A percentile compares a stretch with the other conserved stretches of the same genome.
phyloP scores from a whole-genome alignment of 2,797 vertebrate species.

The Delichon dasypus region DNA sequence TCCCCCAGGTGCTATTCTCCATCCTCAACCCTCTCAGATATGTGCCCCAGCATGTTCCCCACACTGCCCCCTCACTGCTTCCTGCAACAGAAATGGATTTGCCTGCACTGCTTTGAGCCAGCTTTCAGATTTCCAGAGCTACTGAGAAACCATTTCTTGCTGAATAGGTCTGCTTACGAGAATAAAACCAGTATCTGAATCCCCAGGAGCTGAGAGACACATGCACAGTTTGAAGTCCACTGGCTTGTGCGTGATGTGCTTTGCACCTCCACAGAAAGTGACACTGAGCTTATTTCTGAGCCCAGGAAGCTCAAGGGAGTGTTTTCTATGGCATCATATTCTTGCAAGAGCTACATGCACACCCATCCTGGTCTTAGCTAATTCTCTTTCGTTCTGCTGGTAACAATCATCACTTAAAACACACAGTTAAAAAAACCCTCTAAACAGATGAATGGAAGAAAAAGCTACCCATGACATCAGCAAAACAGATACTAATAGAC shows the following conservation, averaged over 20 bases:
- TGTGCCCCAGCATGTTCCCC: background rate
- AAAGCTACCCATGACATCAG: background rate
- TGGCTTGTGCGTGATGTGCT: background rate
- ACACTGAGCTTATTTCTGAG: background rate
- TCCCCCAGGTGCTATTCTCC: background rate
- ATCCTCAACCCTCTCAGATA: background rate
- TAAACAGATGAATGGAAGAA: background rate
- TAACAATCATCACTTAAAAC: conserved; percentile 23
- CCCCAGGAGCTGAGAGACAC: background rate
- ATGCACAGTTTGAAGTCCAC: background rate
- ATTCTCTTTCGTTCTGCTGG: background rate
- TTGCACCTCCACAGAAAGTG: background rate
- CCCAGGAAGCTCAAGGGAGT: background rate
- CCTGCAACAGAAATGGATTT: background rate
- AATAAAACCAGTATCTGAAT: background rate
- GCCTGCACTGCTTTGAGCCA: background rate
- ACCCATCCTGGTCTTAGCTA: background rate
- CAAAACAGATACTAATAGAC: conserved; percentile 27
- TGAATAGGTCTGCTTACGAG: background rate
- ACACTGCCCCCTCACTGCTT: background rate
- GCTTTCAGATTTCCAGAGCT: background rate
- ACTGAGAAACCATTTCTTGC: background rate
- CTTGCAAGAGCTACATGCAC: background rate
- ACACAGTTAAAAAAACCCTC: background rate
- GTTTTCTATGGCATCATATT: background rate